Evolutionary conservation across 2,113 vertebrate genomes (phyloP), one percentile per base, ranked within the genome.

Genomic region (Macrotis lagotis): DNA sequence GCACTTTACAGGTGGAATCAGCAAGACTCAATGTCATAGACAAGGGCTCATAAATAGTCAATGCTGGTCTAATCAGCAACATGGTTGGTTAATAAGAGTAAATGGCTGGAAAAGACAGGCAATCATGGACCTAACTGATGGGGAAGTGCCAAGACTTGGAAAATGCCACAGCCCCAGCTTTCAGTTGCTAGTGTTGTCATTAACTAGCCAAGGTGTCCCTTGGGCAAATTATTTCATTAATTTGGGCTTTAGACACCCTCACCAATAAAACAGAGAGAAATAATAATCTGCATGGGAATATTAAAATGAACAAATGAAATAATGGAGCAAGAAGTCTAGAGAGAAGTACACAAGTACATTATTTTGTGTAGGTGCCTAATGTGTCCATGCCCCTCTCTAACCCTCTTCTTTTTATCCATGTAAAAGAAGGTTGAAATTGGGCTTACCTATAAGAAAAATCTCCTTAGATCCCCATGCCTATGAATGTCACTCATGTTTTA

Each of bases 311-410:
- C 51, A 49, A 26, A 3, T 6, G 88, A 50, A 50, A 88, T 49
- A 48, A 19, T 0, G 0, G 53, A 74, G 90, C 22, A 6, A 0
- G 10, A 48, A 12, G 7, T n/a, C 28, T 1, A 24, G 37, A 0
- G 28, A 24, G 5, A 31, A 47, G 53, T 12, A 14, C 48, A 48
- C 2, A 10, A 3, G 31, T 6, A 3, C 0, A 9, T 1, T 26
- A 25, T 7, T 50, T 51, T 50, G 50, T 28, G n/a, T 4, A 16
- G 12, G 6, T 1, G 25, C 28, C 2, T 14, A 28, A 0, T 50
- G 25, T 37, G 22, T 59, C 50, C 11, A 11, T 26, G 22, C 47
- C 26, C 9, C 91, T 91, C n/a, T 48, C 91, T 50, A 2, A 37
- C 52, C 89, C 66, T 91, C 95, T 48, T 47, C 24, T 6, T 55